A percentile compares a stretch with the other conserved stretches of the same genome.
Conservation (phyloP, 2,113 vertebrate species). For the Picathartes gymnocephalus region DNA sequence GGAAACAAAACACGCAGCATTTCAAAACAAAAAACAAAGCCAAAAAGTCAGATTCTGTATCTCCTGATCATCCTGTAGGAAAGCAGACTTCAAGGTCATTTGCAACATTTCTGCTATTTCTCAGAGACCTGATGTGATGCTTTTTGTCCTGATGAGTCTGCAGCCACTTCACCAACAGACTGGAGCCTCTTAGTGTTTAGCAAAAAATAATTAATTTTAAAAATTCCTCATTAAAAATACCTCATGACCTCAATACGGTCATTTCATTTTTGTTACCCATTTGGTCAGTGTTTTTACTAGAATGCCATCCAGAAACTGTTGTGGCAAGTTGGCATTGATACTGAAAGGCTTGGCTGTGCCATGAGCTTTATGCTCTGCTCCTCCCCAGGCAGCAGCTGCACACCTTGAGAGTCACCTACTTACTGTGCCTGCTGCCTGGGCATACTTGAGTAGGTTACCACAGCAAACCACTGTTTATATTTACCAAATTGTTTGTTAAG, state of each 20-base stretch:
- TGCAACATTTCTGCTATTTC: background rate
- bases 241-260: background rate
- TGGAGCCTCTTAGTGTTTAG: background rate
- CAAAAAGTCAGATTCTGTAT: background rate
- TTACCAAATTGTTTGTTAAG: background rate
- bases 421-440: background rate
- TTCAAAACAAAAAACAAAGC: background rate
- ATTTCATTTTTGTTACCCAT: background rate
- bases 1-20: background rate
- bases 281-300: background rate
- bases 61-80: background rate
- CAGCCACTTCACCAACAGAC: background rate
- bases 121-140: background rate
- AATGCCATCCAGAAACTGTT: background rate
- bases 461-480: background rate
- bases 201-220: background rate
- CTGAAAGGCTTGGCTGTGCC: background rate
- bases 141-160: background rate
- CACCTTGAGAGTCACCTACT: background rate
- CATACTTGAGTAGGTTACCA: background rate
- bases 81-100: background rate
- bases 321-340: background rate
- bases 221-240: background rate
- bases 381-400: background rate
- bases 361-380: background rate